Conservation (phyloP, 2,797 vertebrate species). For the Melanotaenia nigrans region DNA sequence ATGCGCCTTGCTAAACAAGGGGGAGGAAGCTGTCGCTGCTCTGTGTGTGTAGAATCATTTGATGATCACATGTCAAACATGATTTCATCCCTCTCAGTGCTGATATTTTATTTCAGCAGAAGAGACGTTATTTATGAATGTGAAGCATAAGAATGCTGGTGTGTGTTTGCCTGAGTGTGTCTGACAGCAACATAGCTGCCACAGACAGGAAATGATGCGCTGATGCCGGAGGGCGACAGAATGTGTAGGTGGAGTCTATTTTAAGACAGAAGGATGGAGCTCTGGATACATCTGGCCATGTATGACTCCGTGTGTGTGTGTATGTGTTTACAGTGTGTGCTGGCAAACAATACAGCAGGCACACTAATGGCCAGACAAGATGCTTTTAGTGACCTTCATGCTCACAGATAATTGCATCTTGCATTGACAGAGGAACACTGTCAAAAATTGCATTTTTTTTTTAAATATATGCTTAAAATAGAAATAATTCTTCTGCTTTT, state of each 20-base stretch:
- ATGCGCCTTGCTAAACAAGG: conserved; percentile 23
- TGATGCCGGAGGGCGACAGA: conserved; percentile 38
- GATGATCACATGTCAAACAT: conserved; percentile 43
- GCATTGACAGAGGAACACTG: too few relatives aligned
- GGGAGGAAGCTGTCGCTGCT: conserved; percentile 22
- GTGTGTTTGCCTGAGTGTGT: conserved; percentile 22
- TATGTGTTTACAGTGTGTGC: conserved; percentile 8
- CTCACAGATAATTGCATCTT: conserved; percentile 27
- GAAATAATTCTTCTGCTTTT: conserved; percentile 19
- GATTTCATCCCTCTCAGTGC: conserved; percentile 13
- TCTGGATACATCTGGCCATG: conserved; percentile 54
- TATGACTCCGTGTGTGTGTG: conserved; percentile 10
- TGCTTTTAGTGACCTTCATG: conserved; percentile 33
- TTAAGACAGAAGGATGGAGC: conserved; percentile 57
- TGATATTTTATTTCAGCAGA: conserved; percentile 21
- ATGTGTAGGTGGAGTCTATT: conserved; percentile 72
- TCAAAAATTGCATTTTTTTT: conserved; percentile 9
- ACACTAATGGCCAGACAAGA: conserved; percentile 26
- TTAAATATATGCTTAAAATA: conserved; percentile 15
- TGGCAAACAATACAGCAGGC: conserved; percentile 21
- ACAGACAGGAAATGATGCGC: conserved; percentile 73
- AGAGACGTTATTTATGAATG: conserved; percentile 22
- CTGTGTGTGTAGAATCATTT: conserved; percentile 3
- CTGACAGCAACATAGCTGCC: conserved; percentile 35
- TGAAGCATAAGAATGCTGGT: conserved; percentile 9